Evolutionary conservation across 2,113 vertebrate genomes (phyloP), one percentile per base, ranked within the genome.

Genomic region (Andinoacara biseriatus): DNA sequence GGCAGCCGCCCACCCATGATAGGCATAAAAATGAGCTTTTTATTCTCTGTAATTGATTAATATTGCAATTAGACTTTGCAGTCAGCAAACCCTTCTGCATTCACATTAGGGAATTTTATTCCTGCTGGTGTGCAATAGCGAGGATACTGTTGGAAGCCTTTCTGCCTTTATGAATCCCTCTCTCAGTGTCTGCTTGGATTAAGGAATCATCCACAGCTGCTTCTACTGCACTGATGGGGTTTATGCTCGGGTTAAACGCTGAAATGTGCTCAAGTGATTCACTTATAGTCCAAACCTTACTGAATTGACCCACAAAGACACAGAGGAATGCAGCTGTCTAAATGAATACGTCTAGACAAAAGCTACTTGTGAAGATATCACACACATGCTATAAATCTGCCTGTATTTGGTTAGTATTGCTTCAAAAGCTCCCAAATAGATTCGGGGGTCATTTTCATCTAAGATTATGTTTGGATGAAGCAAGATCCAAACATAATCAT

Each of bases 21-120:
- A 82, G 61, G 86, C 87, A 77, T 86, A 86, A 82, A 89, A 91
- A 85, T 88, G 1, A 88, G 86, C 78, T 85, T 92, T 94, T 90
- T 88, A 91, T 87, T 91, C 79, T 84, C 85, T 84, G 77, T 92
- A 93, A 95, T 93, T 94, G 91, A 94, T 94, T 92, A 93, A 94
- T 88, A 90, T 89, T 92, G 91, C 89, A 94, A 92, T 95, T 91
- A 93, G 84, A 85, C 84, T 93, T 93, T 90, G 77, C 87, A 89
- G 86, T 84, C 63, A 74, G 85, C 83, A 85, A 90, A 84, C 74
- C 76, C 86, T 59, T 89, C 87, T 78, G 90, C 82, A 83, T 88
- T 90, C 75, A 76, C 91, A 88, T 87, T 72, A 80, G 80, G 90
- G 59, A 87, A 80, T 83, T 81, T 82, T 43, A 62, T 83, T 83